These are phyloP conservation scores for Pseudotriccus pelzelni DNA, from an alignment of 2,797 vertebrate species.

Conservation along the genomic window DNA sequence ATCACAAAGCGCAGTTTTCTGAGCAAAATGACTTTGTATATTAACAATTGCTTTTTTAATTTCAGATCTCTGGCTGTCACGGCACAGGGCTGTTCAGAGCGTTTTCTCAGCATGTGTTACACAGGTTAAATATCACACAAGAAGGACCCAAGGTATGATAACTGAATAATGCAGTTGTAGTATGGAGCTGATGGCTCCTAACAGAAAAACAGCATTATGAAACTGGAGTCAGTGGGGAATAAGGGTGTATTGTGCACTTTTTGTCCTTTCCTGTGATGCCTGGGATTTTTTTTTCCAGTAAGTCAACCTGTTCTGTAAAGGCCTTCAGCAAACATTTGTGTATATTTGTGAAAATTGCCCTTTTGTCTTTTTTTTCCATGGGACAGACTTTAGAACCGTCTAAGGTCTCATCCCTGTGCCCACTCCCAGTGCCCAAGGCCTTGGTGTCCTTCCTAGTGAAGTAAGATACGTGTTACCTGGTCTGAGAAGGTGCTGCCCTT, in stretches of 20 bases:
- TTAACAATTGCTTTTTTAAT: constrained; percentile 67
- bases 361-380: neutral
- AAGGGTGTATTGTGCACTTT: neutral
- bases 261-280: neutral
- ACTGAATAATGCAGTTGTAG: neutral
- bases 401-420: neutral
- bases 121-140: constrained; percentile 87
- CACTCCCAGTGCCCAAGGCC: neutral
- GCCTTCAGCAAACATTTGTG: neutral
- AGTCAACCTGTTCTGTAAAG: neutral
- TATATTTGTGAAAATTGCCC: neutral
- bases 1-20: neutral
- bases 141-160: constrained; percentile 84
- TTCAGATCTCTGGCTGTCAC: constrained; percentile 91
- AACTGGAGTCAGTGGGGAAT: neutral
- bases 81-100: constrained; percentile 91
- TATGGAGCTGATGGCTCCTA: neutral
- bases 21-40: neutral
- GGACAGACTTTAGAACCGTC: neutral
- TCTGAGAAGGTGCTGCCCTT: neutral
- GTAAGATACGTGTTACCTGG: accelerated
- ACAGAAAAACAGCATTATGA: neutral
- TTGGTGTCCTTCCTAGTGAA: neutral
- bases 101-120: constrained; percentile 93
- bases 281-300: neutral